Percentiles rank a stretch among this genome's conserved stretches.
Conservation (phyloP, 2,113 vertebrate species). For the Holacanthus passer region DNA sequence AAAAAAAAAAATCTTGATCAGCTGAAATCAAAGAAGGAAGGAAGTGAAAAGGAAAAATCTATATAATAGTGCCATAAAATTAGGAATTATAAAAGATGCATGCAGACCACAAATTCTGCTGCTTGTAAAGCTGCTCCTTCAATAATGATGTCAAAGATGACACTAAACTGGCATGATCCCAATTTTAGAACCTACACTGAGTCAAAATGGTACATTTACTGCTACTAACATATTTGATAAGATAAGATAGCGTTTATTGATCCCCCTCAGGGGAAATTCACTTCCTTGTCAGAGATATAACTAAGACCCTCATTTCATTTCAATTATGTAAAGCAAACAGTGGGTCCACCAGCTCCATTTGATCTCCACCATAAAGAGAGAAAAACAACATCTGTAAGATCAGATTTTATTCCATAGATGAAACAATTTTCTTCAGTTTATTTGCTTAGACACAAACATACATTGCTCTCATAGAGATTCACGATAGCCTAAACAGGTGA, state of each 20-base stretch:
- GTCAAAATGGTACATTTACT: conserved; percentile 12
- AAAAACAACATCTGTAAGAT: not conserved
- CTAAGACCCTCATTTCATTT: no score
- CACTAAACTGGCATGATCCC: not conserved
- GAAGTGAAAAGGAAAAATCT: not conserved
- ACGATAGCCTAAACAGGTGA: not conserved
- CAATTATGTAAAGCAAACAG: conserved; percentile 27
- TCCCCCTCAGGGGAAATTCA: no score
- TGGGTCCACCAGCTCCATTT: conserved; percentile 17
- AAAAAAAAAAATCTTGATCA: not conserved
- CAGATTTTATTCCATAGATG: not conserved
- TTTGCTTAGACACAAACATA: not conserved
- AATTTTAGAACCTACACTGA: conserved; percentile 30
- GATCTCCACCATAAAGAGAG: conserved; percentile 15
- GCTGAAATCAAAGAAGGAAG: not conserved
- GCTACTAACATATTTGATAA: conserved; percentile 14
- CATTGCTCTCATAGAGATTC: not conserved
- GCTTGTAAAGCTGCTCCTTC: conserved; percentile 1
- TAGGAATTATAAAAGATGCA: no score
- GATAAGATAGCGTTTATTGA: no score
- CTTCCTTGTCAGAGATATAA: no score
- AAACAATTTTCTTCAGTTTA: conserved; percentile 4
- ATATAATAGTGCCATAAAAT: not conserved
- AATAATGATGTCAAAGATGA: not conserved
- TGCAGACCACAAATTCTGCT: not conserved